Base-by-base conservation (phyloP, 2,113 vertebrate genomes). In the Stictonetta naevosa region DNA sequence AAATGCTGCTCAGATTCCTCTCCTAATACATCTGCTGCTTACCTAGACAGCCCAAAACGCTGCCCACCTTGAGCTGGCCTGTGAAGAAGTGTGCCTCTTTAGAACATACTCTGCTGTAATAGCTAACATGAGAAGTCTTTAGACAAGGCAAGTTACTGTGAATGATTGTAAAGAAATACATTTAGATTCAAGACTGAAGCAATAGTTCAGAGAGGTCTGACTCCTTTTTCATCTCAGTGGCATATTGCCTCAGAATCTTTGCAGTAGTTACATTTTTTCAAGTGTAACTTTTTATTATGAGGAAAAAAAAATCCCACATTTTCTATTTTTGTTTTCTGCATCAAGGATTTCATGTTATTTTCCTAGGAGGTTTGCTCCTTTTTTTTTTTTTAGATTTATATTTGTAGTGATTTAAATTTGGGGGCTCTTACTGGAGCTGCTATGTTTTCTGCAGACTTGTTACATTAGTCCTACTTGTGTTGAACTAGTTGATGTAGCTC, bases 21-120 rank as follows among this genome's bases (percentile, higher is more conserved):
- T 92, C 21, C 19, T 92, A 28, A 67, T 88, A 20, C 0, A 0
- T 66, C 20, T 87, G 1, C 25, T 75, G 20, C 3, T 2, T 23
- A 9, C 72, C 59, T 59, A 76, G 36, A 23, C 11, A 59, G 26
- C 29, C 53, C 29, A 68, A 33, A 38, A 69, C 5, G 5, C 36
- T 59, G 46, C 42, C n/a, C 52, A 36, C 36, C 64, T 71, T 33
- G 55, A 6, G 9, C 58, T 68, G 60, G 44, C 26, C 33, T 42
- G 7, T 31, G 62, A 75, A 74, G 78, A 91, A 44, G 23, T 8
- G 29, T 75, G 56, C 46, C 34, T 42, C 48, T 83, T 69, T 22
- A 12, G 53, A 72, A 46, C 63, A 9, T 21, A 5, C 36, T 74
- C 33, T 68, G 18, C n/a, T 1, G 1, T 55, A 66, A 38, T 7